A percentile compares a stretch with the other conserved stretches of the same genome.
These are phyloP conservation scores for Pogonocherus hispidulus DNA, from an alignment of 2,888 invertebrate genomes.

Conservation along the genomic window DNA sequence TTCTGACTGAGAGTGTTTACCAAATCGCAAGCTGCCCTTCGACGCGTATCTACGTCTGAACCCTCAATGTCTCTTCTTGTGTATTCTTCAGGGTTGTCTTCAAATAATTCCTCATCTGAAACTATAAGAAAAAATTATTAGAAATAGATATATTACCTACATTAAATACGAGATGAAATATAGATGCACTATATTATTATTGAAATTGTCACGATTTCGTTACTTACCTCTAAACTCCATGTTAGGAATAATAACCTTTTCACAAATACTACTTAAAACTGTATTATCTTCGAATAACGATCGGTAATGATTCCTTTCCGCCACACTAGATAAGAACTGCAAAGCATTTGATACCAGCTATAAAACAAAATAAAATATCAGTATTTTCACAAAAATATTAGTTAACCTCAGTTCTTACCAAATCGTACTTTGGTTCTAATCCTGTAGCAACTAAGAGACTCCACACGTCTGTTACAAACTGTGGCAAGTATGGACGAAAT, in stretches of 20 bases:
- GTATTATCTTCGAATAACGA: conserved; percentile 89
- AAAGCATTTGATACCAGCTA: conserved; percentile 96
- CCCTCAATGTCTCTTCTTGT: conserved; percentile 97
- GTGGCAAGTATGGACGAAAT: conserved; percentile 88
- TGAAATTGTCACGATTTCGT: too few relatives aligned
- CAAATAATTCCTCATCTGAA: conserved; percentile 96
- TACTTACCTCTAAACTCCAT: conserved; percentile 95
- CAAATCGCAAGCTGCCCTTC: conserved; percentile 96
- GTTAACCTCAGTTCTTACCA: too few relatives aligned
- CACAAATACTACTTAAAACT: conserved; percentile 92
- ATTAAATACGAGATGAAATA: too few relatives aligned
- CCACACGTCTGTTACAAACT: conserved; percentile 97
- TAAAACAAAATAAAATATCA: conserved; percentile 56
- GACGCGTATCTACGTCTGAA: conserved; percentile 95
- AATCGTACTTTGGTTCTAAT: conserved; percentile 89
- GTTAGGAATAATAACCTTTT: conserved; percentile 98
- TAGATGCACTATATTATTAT: too few relatives aligned
- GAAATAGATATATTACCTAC: not conserved
- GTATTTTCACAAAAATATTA: conserved; percentile 21
- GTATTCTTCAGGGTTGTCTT: conserved; percentile 98
- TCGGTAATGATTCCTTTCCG: conserved; percentile 90
- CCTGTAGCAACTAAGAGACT: conserved; percentile 88
- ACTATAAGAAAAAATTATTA: conserved; percentile 68
- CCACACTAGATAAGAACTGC: conserved; percentile 94
- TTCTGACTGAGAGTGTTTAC: conserved; percentile 91